Conservation (phyloP, 2,113 vertebrate species). For the Eubucco bourcierii region DNA sequence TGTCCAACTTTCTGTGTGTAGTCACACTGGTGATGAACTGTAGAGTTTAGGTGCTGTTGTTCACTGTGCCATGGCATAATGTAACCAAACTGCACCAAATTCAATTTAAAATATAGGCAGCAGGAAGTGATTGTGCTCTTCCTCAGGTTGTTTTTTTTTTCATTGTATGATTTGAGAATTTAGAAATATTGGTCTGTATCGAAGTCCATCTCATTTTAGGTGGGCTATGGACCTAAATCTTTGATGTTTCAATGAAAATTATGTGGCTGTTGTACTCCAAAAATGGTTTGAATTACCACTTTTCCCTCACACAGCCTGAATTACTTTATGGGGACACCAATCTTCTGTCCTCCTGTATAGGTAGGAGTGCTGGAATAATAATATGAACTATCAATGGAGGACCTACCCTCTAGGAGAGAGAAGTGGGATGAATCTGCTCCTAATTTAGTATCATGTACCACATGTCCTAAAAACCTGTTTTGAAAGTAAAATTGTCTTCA, state of each 20-base stretch:
- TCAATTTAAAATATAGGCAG: not conserved
- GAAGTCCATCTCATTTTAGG: not conserved
- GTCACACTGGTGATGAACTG: not conserved
- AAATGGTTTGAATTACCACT: not conserved
- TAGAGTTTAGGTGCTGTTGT: not conserved
- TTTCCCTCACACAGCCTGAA: not conserved
- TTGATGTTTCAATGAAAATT: not conserved
- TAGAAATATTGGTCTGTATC: not conserved
- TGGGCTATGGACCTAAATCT: not conserved
- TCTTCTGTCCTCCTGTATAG: not conserved
- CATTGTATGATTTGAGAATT: not conserved
- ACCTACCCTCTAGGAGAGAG: not conserved
- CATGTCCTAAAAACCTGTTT: not conserved
- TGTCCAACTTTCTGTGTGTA: not conserved
- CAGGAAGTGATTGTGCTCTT: not conserved
- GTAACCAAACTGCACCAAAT: accelerated
- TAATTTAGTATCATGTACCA: not conserved
- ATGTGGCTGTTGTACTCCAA: not conserved
- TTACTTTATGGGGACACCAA: not conserved
- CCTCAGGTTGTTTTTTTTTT: not conserved
- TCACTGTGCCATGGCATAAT: not conserved
- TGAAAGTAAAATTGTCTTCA: not conserved
- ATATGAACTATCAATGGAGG: not conserved
- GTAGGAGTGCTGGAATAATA: not conserved
- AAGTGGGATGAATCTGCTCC: not conserved